phyloP scores from a whole-genome alignment of 2,113 vertebrate genomes.

The Greenwoodochromis staneri region DNA sequence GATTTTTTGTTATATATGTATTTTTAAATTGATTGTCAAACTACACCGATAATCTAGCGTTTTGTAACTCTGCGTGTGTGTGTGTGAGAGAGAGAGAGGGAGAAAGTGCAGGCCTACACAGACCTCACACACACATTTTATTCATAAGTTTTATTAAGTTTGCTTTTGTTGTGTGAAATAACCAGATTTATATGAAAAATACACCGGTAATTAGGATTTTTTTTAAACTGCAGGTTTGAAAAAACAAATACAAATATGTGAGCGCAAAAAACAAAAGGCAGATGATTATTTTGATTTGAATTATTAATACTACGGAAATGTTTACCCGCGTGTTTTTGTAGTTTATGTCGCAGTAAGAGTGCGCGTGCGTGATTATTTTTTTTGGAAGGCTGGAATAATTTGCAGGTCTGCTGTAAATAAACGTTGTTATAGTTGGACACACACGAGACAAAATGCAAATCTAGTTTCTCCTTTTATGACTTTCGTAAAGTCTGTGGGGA shows the following conservation, averaged over 20 bases:
- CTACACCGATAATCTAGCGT: not conserved
- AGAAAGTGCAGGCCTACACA: not conserved
- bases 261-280: not conserved
- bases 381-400: not conserved
- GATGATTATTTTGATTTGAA: not conserved
- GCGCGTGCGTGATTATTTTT: not conserved
- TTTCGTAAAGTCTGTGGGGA: not conserved
- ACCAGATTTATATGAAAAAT: no score
- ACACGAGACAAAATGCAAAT: not conserved
- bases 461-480: not conserved
- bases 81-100: fast-evolving
- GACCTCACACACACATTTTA: not conserved
- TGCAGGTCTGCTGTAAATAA: not conserved
- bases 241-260: not conserved
- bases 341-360: not conserved
- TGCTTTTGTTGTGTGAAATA: not conserved
- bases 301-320: not conserved
- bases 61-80: not conserved
- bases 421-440: not conserved
- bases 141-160: not conserved
- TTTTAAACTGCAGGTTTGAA: not conserved
- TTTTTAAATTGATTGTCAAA: not conserved
- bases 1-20: not conserved
- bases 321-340: not conserved
- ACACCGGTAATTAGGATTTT: not conserved